phyloP scores from a whole-genome alignment of 37 sponge, comb jelly and placozoan genomes.

The Spongia lamella region DNA sequence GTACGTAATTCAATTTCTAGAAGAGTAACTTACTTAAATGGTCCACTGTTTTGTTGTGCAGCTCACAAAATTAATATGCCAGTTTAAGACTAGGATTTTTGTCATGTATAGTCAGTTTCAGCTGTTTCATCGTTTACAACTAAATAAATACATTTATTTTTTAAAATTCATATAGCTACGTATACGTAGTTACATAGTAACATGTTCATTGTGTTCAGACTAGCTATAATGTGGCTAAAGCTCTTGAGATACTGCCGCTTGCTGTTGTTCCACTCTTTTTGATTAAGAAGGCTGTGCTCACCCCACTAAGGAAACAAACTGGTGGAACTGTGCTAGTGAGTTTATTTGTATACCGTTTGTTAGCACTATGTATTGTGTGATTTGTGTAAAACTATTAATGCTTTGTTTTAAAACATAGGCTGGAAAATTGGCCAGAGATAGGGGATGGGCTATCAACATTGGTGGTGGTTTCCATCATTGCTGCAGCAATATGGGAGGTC shows the following conservation, averaged over 20 bases:
- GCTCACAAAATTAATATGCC: no score
- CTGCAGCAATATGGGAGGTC: conserved; percentile 70
- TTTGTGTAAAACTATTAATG: no score
- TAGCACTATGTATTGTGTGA: not conserved
- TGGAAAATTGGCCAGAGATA: conserved; percentile 80
- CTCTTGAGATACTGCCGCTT: conserved; percentile 79
- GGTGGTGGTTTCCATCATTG: conserved; percentile 95
- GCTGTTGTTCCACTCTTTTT: conserved; percentile 72
- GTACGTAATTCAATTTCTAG: not conserved
- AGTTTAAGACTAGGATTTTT: no score
- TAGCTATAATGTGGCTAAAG: conserved; percentile 74
- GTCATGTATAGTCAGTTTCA: no score
- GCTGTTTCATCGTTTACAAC: no score
- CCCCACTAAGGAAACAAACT: conserved; percentile 73
- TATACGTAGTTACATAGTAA: no score
- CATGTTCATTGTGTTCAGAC: conserved; percentile 13
- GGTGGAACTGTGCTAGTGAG: conserved; percentile 79
- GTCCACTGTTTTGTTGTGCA: no score
- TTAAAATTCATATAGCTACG: no score
- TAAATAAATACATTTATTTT: no score
- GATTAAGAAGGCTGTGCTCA: conserved; percentile 60
- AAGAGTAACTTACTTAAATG: no score
- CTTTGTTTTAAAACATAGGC: conserved; percentile 31
- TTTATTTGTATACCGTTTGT: not conserved
- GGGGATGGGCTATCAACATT: conserved; percentile 94